A percentile compares a stretch with the other conserved stretches of the same genome.
phyloP scores from a whole-genome alignment of 2,888 invertebrate genomes.

The Trissolcus brochymenae region DNA sequence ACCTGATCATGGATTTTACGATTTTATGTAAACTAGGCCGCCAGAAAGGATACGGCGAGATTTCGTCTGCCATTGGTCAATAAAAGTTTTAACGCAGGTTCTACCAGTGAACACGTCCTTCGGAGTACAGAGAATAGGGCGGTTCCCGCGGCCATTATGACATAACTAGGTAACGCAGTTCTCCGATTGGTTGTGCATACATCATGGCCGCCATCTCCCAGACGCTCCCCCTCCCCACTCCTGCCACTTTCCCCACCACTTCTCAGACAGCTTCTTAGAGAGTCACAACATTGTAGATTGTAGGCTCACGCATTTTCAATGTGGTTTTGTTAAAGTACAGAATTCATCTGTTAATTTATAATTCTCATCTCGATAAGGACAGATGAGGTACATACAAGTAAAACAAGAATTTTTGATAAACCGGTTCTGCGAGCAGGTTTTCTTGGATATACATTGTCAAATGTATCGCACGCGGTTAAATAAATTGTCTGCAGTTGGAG shows the following conservation, averaged over 20 bases:
- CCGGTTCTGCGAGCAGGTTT: conserved; percentile 46
- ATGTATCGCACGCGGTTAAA: conserved; percentile 22
- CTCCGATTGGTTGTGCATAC: conserved; percentile 67
- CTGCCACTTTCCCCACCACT: conserved; percentile 34
- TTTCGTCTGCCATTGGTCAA: conserved; percentile 70
- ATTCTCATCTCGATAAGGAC: conserved; percentile 52
- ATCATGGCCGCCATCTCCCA: conserved; percentile 73
- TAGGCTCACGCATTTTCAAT: conserved; percentile 40
- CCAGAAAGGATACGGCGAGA: conserved; percentile 62
- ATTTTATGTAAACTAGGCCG: conserved; percentile 62
- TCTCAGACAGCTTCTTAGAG: conserved; percentile 27
- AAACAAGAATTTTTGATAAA: conserved; percentile 31
- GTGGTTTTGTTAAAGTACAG: conserved; percentile 53
- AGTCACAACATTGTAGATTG: conserved; percentile 46
- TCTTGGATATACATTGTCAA: conserved; percentile 34
- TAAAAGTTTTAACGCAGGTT: conserved; percentile 74
- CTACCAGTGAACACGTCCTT: conserved; percentile 73
- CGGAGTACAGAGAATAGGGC: conserved; percentile 70
- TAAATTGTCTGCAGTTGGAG: conserved; percentile 36
- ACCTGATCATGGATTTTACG: conserved; percentile 66
- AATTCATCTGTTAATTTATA: conserved; percentile 52
- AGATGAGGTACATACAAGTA: conserved; percentile 35
- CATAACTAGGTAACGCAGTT: conserved; percentile 63
- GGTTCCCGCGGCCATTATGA: conserved; percentile 74
- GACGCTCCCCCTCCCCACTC: conserved; percentile 60